Percentiles rank a stretch among this genome's conserved stretches.
Conservation (phyloP, 2,113 vertebrate species). For the Catagonus wagneri region DNA sequence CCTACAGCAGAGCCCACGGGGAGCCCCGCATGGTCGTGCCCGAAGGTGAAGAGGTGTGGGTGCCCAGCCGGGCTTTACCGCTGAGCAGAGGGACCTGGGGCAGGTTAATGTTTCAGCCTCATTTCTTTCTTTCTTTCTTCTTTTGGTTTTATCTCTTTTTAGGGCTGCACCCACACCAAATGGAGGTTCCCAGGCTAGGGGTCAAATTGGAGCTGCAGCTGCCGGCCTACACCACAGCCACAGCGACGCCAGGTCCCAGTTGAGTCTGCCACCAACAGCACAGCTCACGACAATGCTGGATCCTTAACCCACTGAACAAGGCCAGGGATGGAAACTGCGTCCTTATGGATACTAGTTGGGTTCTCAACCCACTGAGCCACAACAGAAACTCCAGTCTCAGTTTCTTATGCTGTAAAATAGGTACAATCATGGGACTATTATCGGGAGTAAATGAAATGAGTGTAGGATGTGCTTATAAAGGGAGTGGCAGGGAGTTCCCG, state of each 20-base stretch:
- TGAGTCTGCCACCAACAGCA: no score
- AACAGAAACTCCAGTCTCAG: not conserved
- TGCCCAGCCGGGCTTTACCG: not conserved
- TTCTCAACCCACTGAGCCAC: no score
- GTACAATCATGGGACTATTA: not conserved
- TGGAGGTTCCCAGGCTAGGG: no score
- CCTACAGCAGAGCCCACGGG: not conserved
- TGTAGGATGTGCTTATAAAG: not conserved
- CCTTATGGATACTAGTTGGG: no score
- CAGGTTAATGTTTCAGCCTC: not conserved
- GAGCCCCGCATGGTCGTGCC: not conserved
- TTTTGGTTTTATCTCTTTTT: no score
- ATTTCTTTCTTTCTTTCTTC: not conserved
- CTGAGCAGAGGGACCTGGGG: not conserved
- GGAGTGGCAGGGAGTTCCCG: not conserved
- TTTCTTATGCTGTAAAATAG: not conserved
- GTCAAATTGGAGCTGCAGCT: no score
- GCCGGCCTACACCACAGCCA: no score
- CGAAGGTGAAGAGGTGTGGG: not conserved
- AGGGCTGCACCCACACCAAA: no score
- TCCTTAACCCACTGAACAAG: no score
- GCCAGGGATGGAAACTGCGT: no score
- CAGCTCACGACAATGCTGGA: no score
- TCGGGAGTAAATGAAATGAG: not conserved
- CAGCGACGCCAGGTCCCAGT: no score